A percentile compares a stretch with the other conserved stretches of the same genome.
These are phyloP conservation scores for Electrophaes corylata DNA, from an alignment of 2,888 invertebrate species.

Conservation along the genomic window DNA sequence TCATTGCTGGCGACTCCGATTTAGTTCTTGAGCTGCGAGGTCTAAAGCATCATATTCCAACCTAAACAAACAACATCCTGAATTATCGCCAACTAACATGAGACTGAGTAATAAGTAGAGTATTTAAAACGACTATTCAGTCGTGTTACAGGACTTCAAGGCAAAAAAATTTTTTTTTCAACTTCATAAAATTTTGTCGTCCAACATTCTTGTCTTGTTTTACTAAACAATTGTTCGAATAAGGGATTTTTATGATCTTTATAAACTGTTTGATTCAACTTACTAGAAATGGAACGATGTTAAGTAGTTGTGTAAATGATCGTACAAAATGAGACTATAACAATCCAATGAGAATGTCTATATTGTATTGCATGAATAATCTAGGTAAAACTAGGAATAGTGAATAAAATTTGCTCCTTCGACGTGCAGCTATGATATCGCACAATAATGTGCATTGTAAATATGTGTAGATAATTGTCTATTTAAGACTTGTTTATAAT, in stretches of 20 bases:
- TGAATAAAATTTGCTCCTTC: constrained; percentile 66
- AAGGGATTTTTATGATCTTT: constrained; percentile 20
- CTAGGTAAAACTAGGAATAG: constrained; percentile 34
- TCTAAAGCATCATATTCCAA: constrained; percentile 85
- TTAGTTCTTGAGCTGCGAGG: constrained; percentile 86
- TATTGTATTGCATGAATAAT: constrained; percentile 55
- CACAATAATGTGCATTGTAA: constrained; percentile 72
- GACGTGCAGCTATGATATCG: constrained; percentile 74
- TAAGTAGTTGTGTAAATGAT: constrained; percentile 55
- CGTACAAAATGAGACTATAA: constrained; percentile 82
- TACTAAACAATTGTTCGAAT: constrained; percentile 35
- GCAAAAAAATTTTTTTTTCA: constrained; percentile 38
- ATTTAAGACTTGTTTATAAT: constrained; percentile 61
- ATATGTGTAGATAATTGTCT: constrained; percentile 65
- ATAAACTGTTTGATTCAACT: constrained; percentile 12
- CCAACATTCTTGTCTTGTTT: constrained; percentile 21
- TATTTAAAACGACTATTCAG: constrained; percentile 63
- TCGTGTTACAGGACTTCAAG: constrained; percentile 47
- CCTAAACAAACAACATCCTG: constrained; percentile 71
- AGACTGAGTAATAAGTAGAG: constrained; percentile 81
- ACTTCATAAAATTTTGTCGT: constrained; percentile 2
- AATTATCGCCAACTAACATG: constrained; percentile 77
- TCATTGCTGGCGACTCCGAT: constrained; percentile 86
- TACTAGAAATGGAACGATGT: constrained; percentile 18
- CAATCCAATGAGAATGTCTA: constrained; percentile 63